Base-by-base conservation (phyloP, 1,140 invertebrate genomes). In the Neodiprion pinetum region DNA sequence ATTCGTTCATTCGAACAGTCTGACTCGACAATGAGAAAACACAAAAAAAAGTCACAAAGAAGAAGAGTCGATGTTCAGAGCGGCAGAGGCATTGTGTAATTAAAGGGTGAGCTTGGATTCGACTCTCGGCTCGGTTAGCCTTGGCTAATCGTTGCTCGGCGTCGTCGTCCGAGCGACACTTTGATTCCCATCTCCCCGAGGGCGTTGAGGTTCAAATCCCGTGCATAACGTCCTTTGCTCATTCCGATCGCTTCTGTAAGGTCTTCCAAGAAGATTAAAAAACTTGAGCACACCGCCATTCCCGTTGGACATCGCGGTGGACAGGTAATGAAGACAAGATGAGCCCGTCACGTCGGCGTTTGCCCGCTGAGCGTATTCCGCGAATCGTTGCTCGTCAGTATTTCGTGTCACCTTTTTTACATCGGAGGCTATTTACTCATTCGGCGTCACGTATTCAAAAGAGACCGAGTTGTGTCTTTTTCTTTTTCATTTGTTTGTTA, bases 191-290 rank as follows among this genome's bases (percentile, higher is more conserved):
- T 40, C 28, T 40, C 53, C n/a, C 8, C 53, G 11, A 61, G 53
- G 53, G n/a, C 53, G 53, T 61, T 17, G 53, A 17, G 53, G 53
- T 17, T 17, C n/a, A 17, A 61, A 17, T 61, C 53, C 53, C 53
- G 53, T 61, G n/a, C 28, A 40, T 40, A 40, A 40, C 28, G 28
- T 40, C 28, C 28, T 40, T 40, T 40, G 28, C 28, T 40, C 28
- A 40, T 2, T 40, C 28, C 28, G 28, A 40, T 40, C 28, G 28
- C 28, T 40, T 40, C 28, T 40, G 28, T 40, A 40, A 40, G 28
- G 28, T 40, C 28, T 82, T 82, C 78, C 74, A 17, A 77, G 79
- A 80, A 80, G 70, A 23, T 75, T 75, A 66, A 76, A 73, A 76
- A 77, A 76, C 28, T 40, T 5, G 28, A 47, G 49, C 71, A 49